These are phyloP conservation scores for Fabriciana adippe DNA, from an alignment of 2,888 invertebrate genomes.

Conservation along the genomic window DNA sequence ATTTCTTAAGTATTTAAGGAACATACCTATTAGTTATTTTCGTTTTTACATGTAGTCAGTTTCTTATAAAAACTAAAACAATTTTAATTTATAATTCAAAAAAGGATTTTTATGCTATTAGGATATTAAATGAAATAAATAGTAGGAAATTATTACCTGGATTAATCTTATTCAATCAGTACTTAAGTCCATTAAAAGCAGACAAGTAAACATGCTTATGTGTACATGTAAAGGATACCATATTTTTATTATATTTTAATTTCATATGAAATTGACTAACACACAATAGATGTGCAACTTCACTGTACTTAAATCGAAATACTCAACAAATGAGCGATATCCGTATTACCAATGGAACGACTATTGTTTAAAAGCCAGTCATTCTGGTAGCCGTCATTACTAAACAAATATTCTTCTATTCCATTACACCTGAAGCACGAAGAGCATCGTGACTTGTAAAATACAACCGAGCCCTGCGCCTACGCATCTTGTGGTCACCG, in stretches of 20 bases:
- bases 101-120: too few species aligned
- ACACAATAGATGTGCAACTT: conserved; percentile 15
- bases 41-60: too few species aligned
- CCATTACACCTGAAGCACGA: conserved; percentile 54
- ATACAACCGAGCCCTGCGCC: conserved; percentile 45
- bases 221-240: background rate
- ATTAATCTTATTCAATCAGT: too few species aligned
- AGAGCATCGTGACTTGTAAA: conserved; percentile 52
- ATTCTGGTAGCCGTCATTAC: conserved; percentile 48
- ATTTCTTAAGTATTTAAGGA: background rate
- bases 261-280: background rate
- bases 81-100: too few species aligned
- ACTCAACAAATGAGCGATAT: conserved; percentile 26
- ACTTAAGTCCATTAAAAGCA: too few species aligned
- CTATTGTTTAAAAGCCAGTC: conserved; percentile 47
- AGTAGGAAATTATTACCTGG: too few species aligned
- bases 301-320: conserved; percentile 30
- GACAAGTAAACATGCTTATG: background rate
- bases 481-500: conserved; percentile 48
- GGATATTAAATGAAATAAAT: too few species aligned
- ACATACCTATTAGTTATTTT: too few species aligned
- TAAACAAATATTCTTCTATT: conserved; percentile 50
- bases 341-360: conserved; percentile 22
- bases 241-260: background rate
- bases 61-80: too few species aligned